These are phyloP conservation scores for Osmerus mordax DNA, from an alignment of 2,113 vertebrate species.

Conservation along the genomic window DNA sequence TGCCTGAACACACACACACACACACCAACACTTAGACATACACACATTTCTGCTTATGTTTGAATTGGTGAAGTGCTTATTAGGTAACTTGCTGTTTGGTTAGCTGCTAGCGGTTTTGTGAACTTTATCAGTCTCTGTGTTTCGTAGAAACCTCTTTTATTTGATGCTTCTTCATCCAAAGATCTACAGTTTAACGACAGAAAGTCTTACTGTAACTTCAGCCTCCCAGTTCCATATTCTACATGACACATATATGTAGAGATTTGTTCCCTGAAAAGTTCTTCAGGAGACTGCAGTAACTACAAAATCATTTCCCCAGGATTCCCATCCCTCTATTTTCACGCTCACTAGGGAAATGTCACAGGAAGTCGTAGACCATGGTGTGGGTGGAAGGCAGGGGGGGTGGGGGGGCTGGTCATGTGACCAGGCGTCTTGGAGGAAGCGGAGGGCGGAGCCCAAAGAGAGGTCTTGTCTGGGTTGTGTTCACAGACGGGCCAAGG, in stretches of 20 bases:
- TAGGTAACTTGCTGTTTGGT: too few species aligned
- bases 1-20: neutral
- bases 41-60: neutral
- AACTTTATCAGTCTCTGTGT: too few species aligned
- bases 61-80: too few species aligned
- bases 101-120: too few species aligned
- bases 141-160: too few species aligned
- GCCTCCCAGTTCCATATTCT: too few species aligned
- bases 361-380: conserved; percentile 59
- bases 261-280: too few species aligned
- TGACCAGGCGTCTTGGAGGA: conserved; percentile 64
- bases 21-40: too few species aligned
- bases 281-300: neutral
- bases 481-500: conserved; percentile 50
- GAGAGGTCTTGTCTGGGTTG: conserved; percentile 44
- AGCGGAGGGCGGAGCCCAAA: conserved; percentile 33
- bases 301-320: neutral
- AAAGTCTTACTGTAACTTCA: too few species aligned
- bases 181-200: too few species aligned
- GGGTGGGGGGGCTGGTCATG: conserved; percentile 52
- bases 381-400: conserved; percentile 20
- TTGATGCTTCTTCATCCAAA: too few species aligned
- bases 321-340: neutral
- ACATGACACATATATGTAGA: too few species aligned
- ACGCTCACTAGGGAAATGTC: conserved; percentile 26